Base-by-base conservation (phyloP, 2,113 vertebrate species). In the Nyctereutes procyonoides region DNA sequence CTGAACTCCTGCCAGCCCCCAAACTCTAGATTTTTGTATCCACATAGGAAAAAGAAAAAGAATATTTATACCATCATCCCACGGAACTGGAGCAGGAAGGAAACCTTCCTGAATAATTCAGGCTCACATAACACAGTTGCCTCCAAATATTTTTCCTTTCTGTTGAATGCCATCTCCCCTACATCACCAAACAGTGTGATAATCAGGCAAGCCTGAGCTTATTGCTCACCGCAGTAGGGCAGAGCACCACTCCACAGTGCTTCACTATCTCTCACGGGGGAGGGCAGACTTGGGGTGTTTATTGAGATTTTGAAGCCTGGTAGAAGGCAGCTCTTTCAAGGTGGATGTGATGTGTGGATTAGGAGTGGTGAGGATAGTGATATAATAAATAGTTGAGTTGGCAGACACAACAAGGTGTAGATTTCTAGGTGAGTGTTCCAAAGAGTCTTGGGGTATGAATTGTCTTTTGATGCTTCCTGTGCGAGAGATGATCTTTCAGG, bases 1-100 rank as follows among this genome's bases (percentile, higher is more conserved):
- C 90, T 91, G 95, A 86, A 65, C 43, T 88, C 82, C 51, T 56
- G 94, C 93, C 93, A 97, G 89, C 77, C n/a, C 24, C 17, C 20
- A 22, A 65, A 73, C 93, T 89, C 81, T 58, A 60, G 77, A 77
- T 63, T 74, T 79, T 79, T 91, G 32, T 48, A 77, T 87, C 74
- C n/a, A 62, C 56, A 58, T 6, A 76, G 86, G 56, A 48, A 48
- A 97, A 79, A 32, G 38, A 62, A 87, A 76, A 83, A 84, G 87
- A 16, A 53, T 71, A 63, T 32, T 76, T 55, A 80, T 32, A 76
- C 58, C 28, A 22, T 73, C 62, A 63, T 51, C 48, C 24, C 26
- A 6, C 63, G 58, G 84, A 93, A 55, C 38, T 60, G 53, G 80
- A 79, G 26, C 35, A 15, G n/a, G 15, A 51, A 56, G 63, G 89